These are phyloP conservation scores for Lucifuga dentata DNA, from an alignment of 2,113 vertebrate species.

Conservation along the genomic window DNA sequence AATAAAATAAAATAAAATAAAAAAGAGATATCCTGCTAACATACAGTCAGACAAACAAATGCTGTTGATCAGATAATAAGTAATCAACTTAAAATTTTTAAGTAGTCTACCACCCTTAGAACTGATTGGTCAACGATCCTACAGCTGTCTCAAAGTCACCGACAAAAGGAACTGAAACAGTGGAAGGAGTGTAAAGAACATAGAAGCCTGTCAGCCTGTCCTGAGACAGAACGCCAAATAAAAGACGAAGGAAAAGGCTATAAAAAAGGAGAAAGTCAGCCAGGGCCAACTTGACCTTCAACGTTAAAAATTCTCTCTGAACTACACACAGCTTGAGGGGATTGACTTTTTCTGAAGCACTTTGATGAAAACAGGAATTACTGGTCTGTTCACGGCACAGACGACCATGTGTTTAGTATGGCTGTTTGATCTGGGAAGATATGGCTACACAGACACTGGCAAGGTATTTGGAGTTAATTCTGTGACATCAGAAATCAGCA, in stretches of 20 bases:
- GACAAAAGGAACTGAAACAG: too few relatives aligned
- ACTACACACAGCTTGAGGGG: conserved; percentile 21
- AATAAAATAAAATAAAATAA: too few relatives aligned
- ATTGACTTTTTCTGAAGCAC: background rate
- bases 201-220: too few relatives aligned
- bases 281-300: conserved; percentile 8
- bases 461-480: background rate
- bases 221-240: conserved; percentile 16
- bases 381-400: conserved; percentile 9
- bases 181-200: background rate
- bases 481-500: too few relatives aligned
- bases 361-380: conserved; percentile 11
- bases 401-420: background rate
- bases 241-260: conserved; percentile 1
- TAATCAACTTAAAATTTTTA: too few relatives aligned
- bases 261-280: background rate
- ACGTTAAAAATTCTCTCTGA: conserved; percentile 29
- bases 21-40: too few relatives aligned
- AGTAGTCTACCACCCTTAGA: too few relatives aligned
- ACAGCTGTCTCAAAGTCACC: too few relatives aligned
- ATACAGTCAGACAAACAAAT: too few relatives aligned
- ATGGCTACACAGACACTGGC: background rate
- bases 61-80: too few relatives aligned
- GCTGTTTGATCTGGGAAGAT: conserved; percentile 9
- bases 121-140: too few relatives aligned